Percentiles rank a stretch among this genome's conserved stretches.
These are phyloP conservation scores for Callospermophilus lateralis DNA, from an alignment of 2,113 vertebrate genomes.

Conservation along the genomic window DNA sequence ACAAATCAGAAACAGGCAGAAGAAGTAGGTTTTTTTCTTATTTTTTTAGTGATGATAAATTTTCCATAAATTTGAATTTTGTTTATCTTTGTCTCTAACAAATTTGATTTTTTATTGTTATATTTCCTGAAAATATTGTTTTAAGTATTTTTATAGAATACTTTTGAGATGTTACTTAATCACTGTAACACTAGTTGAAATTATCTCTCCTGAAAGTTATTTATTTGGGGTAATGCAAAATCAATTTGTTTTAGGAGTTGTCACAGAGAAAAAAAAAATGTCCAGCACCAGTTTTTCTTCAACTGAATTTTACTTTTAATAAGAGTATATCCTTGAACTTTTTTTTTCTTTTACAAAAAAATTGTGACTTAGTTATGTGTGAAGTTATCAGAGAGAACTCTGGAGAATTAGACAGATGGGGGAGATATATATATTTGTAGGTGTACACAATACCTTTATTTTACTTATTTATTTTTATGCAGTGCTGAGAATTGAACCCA, in stretches of 20 bases:
- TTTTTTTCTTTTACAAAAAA: not conserved
- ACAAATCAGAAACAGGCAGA: not conserved
- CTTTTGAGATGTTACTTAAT: not conserved
- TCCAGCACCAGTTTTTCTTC: not conserved
- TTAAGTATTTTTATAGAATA: not conserved
- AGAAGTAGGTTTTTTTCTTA: not conserved
- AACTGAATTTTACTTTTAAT: not conserved
- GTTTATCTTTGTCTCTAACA: not conserved
- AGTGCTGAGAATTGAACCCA: no score
- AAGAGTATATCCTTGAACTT: not conserved
- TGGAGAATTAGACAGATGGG: not conserved
- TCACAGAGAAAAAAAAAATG: not conserved
- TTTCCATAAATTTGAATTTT: not conserved
- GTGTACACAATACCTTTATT: no score
- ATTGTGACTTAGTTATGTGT: not conserved
- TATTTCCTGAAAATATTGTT: not conserved
- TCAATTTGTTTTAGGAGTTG: not conserved
- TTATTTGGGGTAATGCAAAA: not conserved
- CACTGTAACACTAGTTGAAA: not conserved
- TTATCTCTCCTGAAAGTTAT: not conserved
- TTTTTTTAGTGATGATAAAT: not conserved
- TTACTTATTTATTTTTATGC: no score
- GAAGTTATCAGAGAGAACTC: not conserved
- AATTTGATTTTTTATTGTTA: not conserved
- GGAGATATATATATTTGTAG: no score